These are phyloP conservation scores for Daubentonia madagascariensis DNA, from an alignment of 2,113 vertebrate species.

Conservation along the genomic window DNA sequence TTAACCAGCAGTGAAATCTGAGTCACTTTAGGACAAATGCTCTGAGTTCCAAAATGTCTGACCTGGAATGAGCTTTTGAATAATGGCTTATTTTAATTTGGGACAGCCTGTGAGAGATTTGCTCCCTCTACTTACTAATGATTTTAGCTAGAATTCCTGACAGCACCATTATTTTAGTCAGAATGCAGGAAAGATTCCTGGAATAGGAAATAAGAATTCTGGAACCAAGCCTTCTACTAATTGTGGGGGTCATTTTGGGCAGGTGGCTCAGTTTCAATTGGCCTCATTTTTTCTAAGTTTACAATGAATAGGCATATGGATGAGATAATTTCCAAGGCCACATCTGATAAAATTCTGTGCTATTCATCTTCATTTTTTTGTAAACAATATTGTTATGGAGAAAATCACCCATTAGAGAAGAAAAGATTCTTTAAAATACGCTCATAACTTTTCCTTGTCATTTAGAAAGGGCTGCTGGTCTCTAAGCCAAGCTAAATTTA, in stretches of 20 bases:
- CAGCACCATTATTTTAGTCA: slow-evolving; percentile 1
- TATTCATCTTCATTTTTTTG: slow-evolving; percentile 43
- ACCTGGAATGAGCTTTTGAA: slow-evolving; percentile 29
- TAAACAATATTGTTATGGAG: background rate
- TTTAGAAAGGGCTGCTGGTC: background rate
- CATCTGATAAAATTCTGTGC: background rate
- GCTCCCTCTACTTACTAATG: slow-evolving; percentile 11
- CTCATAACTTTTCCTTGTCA: background rate
- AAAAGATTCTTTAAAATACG: background rate
- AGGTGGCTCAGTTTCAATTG: slow-evolving; percentile 23
- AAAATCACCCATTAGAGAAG: background rate
- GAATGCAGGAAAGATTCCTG: background rate
- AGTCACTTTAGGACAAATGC: slow-evolving; percentile 2
- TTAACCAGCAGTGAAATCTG: background rate
- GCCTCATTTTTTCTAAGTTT: background rate
- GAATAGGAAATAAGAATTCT: background rate
- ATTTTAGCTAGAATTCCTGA: slow-evolving; percentile 16
- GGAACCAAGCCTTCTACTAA: background rate
- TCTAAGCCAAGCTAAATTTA: background rate
- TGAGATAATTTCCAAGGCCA: slow-evolving; percentile 23
- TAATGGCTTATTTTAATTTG: slow-evolving; percentile 45
- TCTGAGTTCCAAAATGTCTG: background rate
- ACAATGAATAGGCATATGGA: background rate
- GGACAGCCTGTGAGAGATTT: slow-evolving; percentile 16
- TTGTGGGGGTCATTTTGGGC: background rate